Conservation (phyloP, 2,888 invertebrate genomes). For the Hemistola chrysoprasaria region DNA sequence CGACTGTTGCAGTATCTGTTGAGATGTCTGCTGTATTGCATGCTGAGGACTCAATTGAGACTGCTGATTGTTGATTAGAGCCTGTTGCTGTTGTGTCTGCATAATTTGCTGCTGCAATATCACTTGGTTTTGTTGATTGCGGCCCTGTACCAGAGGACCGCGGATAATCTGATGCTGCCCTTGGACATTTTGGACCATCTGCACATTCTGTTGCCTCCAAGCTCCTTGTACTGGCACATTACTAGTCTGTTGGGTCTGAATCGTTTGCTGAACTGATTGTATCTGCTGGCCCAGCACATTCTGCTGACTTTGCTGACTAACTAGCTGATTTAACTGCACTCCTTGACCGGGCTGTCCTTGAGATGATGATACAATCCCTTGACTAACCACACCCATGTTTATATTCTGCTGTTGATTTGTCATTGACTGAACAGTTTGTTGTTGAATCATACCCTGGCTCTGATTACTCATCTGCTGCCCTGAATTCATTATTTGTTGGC, state of each 20-base stretch:
- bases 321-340: slow-evolving; percentile 72
- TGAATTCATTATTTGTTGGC: slow-evolving; percentile 72
- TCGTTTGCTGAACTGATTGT: slow-evolving; percentile 72
- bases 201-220: slow-evolving; percentile 77
- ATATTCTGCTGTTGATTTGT: slow-evolving; percentile 71
- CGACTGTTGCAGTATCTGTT: slow-evolving; percentile 84
- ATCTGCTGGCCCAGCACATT: slow-evolving; percentile 74
- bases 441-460: slow-evolving; percentile 66
- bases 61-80: slow-evolving; percentile 69
- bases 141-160: slow-evolving; percentile 69
- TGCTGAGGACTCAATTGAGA: slow-evolving; percentile 79
- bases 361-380: slow-evolving; percentile 65
- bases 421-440: slow-evolving; percentile 69
- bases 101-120: slow-evolving; percentile 82
- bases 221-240: slow-evolving; percentile 64
- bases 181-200: slow-evolving; percentile 78
- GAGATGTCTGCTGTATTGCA: slow-evolving; percentile 76
- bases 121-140: slow-evolving; percentile 77
- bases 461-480: slow-evolving; percentile 73
- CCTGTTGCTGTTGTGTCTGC: slow-evolving; percentile 75
- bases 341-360: slow-evolving; percentile 61
- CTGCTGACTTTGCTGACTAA: slow-evolving; percentile 63
- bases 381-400: slow-evolving; percentile 71
- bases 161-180: slow-evolving; percentile 78
- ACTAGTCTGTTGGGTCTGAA: slow-evolving; percentile 62